These are phyloP conservation scores for Phyllostomus discolor DNA, from an alignment of 2,113 vertebrate genomes.

Conservation along the genomic window DNA sequence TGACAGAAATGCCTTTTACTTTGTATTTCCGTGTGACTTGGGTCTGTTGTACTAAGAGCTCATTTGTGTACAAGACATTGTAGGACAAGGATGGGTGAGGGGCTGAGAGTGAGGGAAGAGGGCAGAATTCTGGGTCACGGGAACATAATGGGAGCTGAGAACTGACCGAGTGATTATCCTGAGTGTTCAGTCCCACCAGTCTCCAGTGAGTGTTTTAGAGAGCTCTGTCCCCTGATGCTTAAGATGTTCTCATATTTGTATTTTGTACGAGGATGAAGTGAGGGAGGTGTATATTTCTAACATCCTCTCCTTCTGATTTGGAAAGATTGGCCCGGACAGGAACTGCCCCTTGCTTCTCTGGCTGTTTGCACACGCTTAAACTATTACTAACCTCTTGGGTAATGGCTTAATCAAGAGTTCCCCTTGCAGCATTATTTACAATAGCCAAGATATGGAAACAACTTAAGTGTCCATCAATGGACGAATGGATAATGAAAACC, in stretches of 20 bases:
- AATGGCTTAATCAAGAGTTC: background rate
- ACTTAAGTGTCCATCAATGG: background rate
- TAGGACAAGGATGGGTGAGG: background rate
- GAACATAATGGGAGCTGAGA: background rate
- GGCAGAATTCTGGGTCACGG: background rate
- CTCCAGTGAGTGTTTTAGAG: background rate
- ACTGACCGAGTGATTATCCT: background rate
- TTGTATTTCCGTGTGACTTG: background rate
- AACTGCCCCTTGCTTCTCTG: background rate
- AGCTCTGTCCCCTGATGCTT: background rate
- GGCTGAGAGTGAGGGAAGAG: background rate
- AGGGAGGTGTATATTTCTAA: background rate
- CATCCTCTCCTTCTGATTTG: background rate
- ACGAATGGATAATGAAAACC: background rate
- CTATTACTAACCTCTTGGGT: background rate
- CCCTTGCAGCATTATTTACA: background rate
- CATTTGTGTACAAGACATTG: background rate
- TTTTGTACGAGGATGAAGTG: background rate
- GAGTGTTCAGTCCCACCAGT: background rate
- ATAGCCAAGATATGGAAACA: background rate
- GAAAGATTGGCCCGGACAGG: background rate
- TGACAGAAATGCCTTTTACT: background rate
- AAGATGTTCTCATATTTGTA: background rate
- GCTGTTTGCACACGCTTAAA: background rate
- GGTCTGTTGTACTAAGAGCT: background rate